Evolutionary conservation across 2,797 vertebrate genomes (phyloP).

Genomic region (Percopsis omiscomaycus): DNA sequence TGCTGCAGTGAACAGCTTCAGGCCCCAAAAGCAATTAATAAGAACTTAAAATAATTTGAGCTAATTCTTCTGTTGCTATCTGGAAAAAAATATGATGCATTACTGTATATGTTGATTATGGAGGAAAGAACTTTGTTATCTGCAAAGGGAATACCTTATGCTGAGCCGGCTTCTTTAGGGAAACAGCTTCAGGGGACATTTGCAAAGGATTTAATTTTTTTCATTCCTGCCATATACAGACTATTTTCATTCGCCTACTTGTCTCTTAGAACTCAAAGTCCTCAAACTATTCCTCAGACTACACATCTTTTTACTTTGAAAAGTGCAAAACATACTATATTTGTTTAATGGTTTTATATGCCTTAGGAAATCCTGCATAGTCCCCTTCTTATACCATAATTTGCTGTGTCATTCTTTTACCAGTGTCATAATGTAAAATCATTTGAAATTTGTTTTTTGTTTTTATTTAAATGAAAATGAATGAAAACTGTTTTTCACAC

Average conservation of each 20-base stretch:
- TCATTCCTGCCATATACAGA: slow-evolving; percentile 31
- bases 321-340: slow-evolving; percentile 15
- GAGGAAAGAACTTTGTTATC: slow-evolving; percentile 76
- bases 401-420: slow-evolving; percentile 14
- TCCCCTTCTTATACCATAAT: slow-evolving; percentile 5
- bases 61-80: slow-evolving; percentile 81
- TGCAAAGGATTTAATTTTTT: slow-evolving; percentile 46
- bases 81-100: slow-evolving; percentile 74
- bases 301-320: slow-evolving; percentile 29
- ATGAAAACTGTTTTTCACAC: slow-evolving; percentile 18
- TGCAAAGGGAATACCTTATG: slow-evolving; percentile 78
- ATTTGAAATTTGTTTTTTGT: slow-evolving; percentile 4
- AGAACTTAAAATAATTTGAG: slow-evolving; percentile 84
- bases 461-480: slow-evolving; percentile 30
- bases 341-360: slow-evolving; percentile 4
- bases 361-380: background rate
- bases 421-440: slow-evolving; percentile 42
- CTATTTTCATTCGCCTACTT: slow-evolving; percentile 46
- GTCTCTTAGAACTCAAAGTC: slow-evolving; percentile 57
- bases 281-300: slow-evolving; percentile 61
- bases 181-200: slow-evolving; percentile 67
- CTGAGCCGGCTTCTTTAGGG: slow-evolving; percentile 74
- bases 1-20: slow-evolving; percentile 69
- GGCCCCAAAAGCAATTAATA: slow-evolving; percentile 84
- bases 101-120: slow-evolving; percentile 81